phyloP scores from a whole-genome alignment of 2,113 vertebrate species.

The Istiophorus platypterus region DNA sequence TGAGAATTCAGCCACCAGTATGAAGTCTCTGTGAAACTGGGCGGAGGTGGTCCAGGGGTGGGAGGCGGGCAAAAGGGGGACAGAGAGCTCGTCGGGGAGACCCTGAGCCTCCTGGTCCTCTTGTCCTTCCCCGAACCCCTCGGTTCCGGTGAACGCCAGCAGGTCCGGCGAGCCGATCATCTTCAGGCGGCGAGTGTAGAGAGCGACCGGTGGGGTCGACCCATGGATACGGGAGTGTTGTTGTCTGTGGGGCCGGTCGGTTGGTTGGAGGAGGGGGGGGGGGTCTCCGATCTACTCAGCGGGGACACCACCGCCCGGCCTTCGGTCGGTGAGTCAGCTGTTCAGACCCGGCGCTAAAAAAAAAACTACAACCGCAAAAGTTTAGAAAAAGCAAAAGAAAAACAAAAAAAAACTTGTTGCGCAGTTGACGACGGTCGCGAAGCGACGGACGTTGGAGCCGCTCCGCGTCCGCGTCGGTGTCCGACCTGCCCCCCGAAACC shows the following conservation, averaged over 20 bases:
- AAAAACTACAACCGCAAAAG: too few species aligned
- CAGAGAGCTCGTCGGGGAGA: constrained; percentile 91
- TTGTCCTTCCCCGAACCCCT: constrained; percentile 86
- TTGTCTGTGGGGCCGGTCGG: too few species aligned
- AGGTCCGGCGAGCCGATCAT: constrained; percentile 98
- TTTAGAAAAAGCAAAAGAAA: too few species aligned
- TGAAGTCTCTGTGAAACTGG: constrained; percentile 92
- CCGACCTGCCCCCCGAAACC: too few species aligned
- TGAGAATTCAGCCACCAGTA: constrained; percentile 96
- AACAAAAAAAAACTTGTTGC: constrained; percentile 44
- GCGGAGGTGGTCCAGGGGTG: constrained; percentile 90
- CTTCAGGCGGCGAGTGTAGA: constrained; percentile 53
- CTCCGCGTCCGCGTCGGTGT: background rate
- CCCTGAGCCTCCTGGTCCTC: constrained; percentile 68
- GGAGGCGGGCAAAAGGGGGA: constrained; percentile 85
- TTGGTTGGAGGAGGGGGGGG: too few species aligned
- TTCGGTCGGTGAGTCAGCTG: constrained; percentile 64
- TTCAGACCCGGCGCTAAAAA: constrained; percentile 13
- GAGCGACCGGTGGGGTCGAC: background rate
- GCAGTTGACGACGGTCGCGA: background rate
- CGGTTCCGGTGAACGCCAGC: constrained; percentile 91
- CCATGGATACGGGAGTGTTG: too few species aligned
- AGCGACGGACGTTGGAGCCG: background rate
- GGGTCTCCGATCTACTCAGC: background rate
- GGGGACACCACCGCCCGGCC: constrained; percentile 14